Evolutionary conservation across 2,113 vertebrate genomes (phyloP).

Genomic region (Marcusenius ussheri): DNA sequence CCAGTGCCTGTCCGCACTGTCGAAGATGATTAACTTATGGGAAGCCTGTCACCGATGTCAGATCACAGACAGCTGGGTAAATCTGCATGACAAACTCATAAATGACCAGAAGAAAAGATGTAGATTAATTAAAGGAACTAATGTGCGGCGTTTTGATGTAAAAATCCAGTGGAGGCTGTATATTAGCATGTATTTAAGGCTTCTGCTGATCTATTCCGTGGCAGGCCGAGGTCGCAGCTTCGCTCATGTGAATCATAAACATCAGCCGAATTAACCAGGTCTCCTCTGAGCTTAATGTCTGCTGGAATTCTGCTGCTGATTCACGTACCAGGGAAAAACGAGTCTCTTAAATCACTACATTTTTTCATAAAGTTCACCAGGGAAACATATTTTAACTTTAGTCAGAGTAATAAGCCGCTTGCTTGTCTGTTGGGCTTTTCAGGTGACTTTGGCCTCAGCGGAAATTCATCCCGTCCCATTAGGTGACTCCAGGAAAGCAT

Average conservation of each 20-base stretch:
- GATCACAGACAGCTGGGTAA: neutral
- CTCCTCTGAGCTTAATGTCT: neutral
- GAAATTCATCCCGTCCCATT: neutral
- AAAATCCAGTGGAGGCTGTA: neutral
- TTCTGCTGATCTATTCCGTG: neutral
- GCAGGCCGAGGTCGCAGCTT: neutral
- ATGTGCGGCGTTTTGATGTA: neutral
- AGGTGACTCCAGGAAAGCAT: conserved; percentile 3
- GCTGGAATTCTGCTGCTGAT: neutral
- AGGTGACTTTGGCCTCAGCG: neutral
- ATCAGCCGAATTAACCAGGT: neutral
- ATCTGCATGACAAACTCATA: neutral
- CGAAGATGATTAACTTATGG: neutral
- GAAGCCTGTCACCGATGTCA: neutral
- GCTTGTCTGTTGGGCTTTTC: neutral
- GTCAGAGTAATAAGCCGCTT: neutral
- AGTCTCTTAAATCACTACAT: neutral
- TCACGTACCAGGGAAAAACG: neutral
- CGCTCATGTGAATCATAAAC: neutral
- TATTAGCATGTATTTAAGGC: neutral
- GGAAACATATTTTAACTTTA: neutral
- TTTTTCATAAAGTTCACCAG: neutral
- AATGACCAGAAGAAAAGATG: neutral
- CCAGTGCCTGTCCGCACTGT: neutral
- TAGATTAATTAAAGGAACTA: neutral